Conservation (phyloP, 2,113 vertebrate species). For the Ageneiosus marmoratus region DNA sequence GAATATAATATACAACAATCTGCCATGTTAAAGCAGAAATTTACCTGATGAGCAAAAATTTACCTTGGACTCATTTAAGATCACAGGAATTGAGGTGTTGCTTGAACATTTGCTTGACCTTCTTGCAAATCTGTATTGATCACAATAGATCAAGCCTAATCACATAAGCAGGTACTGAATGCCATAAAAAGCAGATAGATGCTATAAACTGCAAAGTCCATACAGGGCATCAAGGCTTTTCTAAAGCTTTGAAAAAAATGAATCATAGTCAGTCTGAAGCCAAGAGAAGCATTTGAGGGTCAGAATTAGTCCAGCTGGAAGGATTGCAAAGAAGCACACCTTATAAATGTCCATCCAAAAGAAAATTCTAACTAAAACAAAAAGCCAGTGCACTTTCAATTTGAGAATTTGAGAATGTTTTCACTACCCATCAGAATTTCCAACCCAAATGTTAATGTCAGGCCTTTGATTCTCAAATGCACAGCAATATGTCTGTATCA, state of each 20-base stretch:
- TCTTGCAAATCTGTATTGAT: conserved; percentile 54
- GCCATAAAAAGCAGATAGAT: conserved; percentile 7
- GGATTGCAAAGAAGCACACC: conserved; percentile 47
- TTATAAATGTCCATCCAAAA: conserved; percentile 44
- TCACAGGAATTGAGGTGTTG: neutral
- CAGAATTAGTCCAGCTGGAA: conserved; percentile 34
- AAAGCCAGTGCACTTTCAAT: neutral
- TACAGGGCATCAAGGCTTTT: conserved; percentile 18
- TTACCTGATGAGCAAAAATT: neutral
- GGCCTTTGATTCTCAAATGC: neutral
- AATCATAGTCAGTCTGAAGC: neutral
- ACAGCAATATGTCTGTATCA: neutral
- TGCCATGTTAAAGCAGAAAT: neutral
- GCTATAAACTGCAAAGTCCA: conserved; percentile 2
- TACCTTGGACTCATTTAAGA: neutral
- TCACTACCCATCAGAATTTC: neutral
- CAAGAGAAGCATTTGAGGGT: conserved; percentile 38
- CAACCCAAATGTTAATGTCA: neutral
- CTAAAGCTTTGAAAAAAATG: conserved; percentile 26
- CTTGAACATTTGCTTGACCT: conserved; percentile 46
- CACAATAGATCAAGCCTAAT: conserved; percentile 58
- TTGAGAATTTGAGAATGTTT: neutral
- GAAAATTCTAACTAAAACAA: neutral
- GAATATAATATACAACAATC: neutral
- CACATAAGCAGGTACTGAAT: conserved; percentile 46